These are phyloP conservation scores for Drosophila pachea DNA, from an alignment of 1,140 invertebrate genomes.

Conservation along the genomic window DNA sequence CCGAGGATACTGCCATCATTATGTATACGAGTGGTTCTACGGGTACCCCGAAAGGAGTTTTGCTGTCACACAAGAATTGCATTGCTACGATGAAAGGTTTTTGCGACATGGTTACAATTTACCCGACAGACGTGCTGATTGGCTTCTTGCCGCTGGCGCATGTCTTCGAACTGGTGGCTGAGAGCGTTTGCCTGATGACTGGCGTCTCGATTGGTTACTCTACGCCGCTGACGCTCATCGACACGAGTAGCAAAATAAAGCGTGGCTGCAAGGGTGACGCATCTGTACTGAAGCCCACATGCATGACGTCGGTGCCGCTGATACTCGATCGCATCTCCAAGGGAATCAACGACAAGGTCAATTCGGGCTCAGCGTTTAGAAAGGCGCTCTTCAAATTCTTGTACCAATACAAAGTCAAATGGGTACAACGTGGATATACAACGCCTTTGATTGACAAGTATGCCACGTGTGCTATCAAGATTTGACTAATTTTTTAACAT, in stretches of 20 bases:
- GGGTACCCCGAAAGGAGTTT: slow-evolving; percentile 92
- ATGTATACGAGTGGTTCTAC: slow-evolving; percentile 98
- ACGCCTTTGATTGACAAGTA: slow-evolving; percentile 89
- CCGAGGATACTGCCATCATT: slow-evolving; percentile 92
- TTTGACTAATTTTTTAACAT: background rate
- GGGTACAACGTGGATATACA: slow-evolving; percentile 90
- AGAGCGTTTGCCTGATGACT: slow-evolving; percentile 85
- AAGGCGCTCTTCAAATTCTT: slow-evolving; percentile 93
- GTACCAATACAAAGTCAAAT: slow-evolving; percentile 93
- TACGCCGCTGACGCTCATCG: slow-evolving; percentile 95
- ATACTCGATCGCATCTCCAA: slow-evolving; percentile 98
- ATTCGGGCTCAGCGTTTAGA: slow-evolving; percentile 86
- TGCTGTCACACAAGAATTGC: slow-evolving; percentile 94
- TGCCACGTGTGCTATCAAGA: slow-evolving; percentile 3
- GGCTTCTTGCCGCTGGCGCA: slow-evolving; percentile 98
- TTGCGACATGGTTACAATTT: slow-evolving; percentile 87
- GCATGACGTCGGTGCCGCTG: slow-evolving; percentile 96
- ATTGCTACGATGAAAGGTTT: slow-evolving; percentile 93
- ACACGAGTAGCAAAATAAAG: slow-evolving; percentile 97
- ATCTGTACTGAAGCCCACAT: slow-evolving; percentile 92
- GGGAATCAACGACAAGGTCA: slow-evolving; percentile 94
- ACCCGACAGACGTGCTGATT: slow-evolving; percentile 90
- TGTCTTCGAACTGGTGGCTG: slow-evolving; percentile 95
- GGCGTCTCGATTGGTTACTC: slow-evolving; percentile 98
- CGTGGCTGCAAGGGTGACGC: slow-evolving; percentile 94